These are phyloP conservation scores for Corythoichthys haematopterus DNA, from an alignment of 2,113 vertebrate genomes.

Conservation along the genomic window DNA sequence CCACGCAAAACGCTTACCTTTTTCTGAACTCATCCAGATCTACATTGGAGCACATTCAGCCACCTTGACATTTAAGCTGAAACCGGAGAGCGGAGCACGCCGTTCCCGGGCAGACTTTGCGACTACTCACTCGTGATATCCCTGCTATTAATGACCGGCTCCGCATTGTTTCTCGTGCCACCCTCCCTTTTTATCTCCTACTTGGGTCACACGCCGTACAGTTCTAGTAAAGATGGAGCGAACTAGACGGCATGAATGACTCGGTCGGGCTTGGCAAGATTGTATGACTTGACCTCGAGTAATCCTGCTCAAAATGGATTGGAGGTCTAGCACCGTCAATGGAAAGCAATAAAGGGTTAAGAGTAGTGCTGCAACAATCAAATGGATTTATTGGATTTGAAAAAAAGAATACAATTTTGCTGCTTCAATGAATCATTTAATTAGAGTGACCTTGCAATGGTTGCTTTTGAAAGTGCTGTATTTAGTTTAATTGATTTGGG, in stretches of 20 bases:
- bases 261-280: not conserved
- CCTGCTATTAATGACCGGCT: slow-evolving; percentile 29
- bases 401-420: no score
- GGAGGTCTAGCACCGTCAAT: no score
- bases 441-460: no score
- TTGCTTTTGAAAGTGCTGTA: no score
- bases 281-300: not conserved
- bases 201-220: slow-evolving; percentile 19
- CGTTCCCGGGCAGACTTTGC: slow-evolving; percentile 30
- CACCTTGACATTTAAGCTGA: slow-evolving; percentile 39
- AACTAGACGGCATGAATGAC: not conserved
- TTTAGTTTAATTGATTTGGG: no score
- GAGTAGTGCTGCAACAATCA: no score
- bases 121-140: slow-evolving; percentile 31
- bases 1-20: no score
- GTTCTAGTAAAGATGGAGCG: slow-evolving; percentile 4
- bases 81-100: slow-evolving; percentile 40
- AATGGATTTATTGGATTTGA: no score
- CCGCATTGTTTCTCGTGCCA: slow-evolving; percentile 32
- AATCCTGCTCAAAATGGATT: not conserved
- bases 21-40: not conserved
- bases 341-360: no score
- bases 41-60: slow-evolving; percentile 11
- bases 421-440: no score
- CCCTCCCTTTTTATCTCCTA: not conserved